Evolutionary conservation across 1,140 invertebrate genomes (phyloP).

Genomic region (Aphidius gifuensis): DNA sequence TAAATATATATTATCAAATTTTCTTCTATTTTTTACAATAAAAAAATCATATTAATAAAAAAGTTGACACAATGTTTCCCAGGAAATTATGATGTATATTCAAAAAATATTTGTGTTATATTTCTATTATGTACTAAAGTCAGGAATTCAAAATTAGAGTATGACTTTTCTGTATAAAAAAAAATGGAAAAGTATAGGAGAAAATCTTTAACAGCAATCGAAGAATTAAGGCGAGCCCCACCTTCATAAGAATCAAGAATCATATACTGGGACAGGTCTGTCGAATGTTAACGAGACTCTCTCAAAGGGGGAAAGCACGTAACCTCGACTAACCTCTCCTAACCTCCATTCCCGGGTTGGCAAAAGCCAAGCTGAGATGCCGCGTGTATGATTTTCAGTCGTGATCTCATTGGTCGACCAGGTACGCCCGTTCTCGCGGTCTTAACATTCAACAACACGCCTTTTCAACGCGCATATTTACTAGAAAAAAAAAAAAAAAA

Average conservation of each 20-base stretch:
- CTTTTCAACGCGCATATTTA: slow-evolving; percentile 32
- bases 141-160: no score
- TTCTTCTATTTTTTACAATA: no score
- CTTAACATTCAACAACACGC: slow-evolving; percentile 29
- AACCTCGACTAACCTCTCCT: slow-evolving; percentile 38
- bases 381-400: slow-evolving; percentile 48
- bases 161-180: no score
- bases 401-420: slow-evolving; percentile 41
- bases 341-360: slow-evolving; percentile 25
- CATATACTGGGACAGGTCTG: slow-evolving; percentile 42
- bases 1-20: no score
- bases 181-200: no score
- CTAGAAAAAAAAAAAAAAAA: slow-evolving; percentile 1
- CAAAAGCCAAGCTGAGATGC: slow-evolving; percentile 35
- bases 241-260: slow-evolving; percentile 16
- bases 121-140: no score
- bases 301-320: slow-evolving; percentile 29
- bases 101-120: no score
- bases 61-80: no score
- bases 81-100: no score
- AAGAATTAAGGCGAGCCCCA: slow-evolving; percentile 23
- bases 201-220: slow-evolving; percentile 6
- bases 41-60: no score
- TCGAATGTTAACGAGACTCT: slow-evolving; percentile 47
- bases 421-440: slow-evolving; percentile 29